Conservation (phyloP, 2,888 invertebrate genomes). For the Congeria kusceri region DNA sequence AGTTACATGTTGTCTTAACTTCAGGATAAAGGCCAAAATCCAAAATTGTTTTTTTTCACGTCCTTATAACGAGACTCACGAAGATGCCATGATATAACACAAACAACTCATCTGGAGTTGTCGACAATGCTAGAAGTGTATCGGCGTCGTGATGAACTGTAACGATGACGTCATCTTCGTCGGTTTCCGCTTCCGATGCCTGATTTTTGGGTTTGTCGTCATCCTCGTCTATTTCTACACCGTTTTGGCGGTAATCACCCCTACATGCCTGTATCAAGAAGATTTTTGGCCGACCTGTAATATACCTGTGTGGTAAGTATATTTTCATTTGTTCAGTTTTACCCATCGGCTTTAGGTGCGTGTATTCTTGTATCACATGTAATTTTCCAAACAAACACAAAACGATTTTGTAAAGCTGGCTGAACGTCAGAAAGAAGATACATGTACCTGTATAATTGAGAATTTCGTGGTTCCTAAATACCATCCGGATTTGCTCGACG, state of each 20-base stretch:
- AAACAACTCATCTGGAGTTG: slow-evolving; percentile 55
- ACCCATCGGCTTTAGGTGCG: too few species aligned
- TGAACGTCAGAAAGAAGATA: not conserved
- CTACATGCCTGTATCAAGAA: slow-evolving; percentile 64
- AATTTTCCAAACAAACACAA: not conserved
- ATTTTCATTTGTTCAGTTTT: too few species aligned
- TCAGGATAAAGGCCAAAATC: too few species aligned
- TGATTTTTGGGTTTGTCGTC: slow-evolving; percentile 18
- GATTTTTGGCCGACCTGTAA: slow-evolving; percentile 59
- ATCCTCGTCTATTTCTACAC: slow-evolving; percentile 45
- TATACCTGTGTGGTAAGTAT: too few species aligned
- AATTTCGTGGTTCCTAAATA: not conserved
- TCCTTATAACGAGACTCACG: too few species aligned
- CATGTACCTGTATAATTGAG: not conserved
- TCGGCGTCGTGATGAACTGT: slow-evolving; percentile 63
- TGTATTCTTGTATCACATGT: too few species aligned
- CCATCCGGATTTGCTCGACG: not conserved
- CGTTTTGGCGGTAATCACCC: slow-evolving; percentile 30
- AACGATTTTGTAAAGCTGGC: not conserved
- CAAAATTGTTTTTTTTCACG: too few species aligned
- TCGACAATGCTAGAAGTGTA: slow-evolving; percentile 59
- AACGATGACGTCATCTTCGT: slow-evolving; percentile 45
- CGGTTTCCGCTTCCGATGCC: not conserved
- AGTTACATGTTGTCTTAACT: too few species aligned
- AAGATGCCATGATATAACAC: too few species aligned